phyloP scores from a whole-genome alignment of 2,113 vertebrate species.

The Sterrhoptilus dennistouni region DNA sequence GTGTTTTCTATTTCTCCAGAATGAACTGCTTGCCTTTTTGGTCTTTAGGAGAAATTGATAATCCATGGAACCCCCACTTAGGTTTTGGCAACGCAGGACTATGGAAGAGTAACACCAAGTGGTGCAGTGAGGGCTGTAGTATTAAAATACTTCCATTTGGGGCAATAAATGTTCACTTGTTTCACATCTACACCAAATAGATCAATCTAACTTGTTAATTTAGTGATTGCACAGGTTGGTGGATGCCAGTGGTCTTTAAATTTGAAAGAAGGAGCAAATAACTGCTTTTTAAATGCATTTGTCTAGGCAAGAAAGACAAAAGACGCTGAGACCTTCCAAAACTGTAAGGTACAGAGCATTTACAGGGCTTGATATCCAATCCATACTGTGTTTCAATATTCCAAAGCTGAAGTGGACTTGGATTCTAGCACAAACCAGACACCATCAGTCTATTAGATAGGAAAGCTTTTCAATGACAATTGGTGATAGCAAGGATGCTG shows the following conservation, averaged over 20 bases:
- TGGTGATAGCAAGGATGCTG: not conserved
- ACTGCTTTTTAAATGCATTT: not conserved
- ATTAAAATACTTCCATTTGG: not conserved
- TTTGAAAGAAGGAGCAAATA: not conserved
- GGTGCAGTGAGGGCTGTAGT: not conserved
- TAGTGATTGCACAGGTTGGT: not conserved
- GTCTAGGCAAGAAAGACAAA: not conserved
- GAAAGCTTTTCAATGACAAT: not conserved
- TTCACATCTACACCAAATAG: not conserved
- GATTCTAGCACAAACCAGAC: not conserved
- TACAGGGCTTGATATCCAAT: not conserved
- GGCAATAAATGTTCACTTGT: not conserved
- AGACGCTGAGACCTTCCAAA: not conserved
- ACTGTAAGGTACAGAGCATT: not conserved
- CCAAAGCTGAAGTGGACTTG: not conserved
- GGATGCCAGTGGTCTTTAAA: not conserved
- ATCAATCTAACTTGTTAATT: not conserved
- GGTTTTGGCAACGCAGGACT: not conserved
- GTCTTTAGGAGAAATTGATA: not conserved
- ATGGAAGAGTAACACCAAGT: not conserved
- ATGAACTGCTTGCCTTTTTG: not conserved
- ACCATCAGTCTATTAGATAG: not conserved
- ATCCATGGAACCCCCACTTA: accelerated
- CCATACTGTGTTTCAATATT: not conserved
- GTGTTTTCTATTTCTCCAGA: not conserved